Conservation (phyloP, 2,797 vertebrate genomes). For the Myotis vivesi region DNA sequence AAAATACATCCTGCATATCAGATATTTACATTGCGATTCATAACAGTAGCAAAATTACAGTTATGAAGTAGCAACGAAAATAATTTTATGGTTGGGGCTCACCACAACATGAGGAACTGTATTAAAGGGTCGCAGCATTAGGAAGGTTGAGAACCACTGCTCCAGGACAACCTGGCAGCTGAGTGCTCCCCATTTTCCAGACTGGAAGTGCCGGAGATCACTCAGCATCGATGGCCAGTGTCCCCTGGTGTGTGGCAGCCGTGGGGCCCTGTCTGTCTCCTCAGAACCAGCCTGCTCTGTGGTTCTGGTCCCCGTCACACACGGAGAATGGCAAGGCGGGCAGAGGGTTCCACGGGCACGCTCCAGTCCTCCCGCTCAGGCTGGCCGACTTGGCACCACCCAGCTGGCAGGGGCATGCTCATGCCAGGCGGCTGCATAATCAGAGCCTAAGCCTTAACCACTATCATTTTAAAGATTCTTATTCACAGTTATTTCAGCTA, state of each 20-base stretch:
- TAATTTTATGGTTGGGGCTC: no score
- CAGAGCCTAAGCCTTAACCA: conserved; percentile 55
- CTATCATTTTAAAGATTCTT: conserved; percentile 65
- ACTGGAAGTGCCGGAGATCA: rapidly evolving
- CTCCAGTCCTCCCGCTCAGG: rapidly evolving
- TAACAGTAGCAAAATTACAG: no score
- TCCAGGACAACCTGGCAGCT: not conserved
- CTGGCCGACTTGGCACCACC: conserved; percentile 3
- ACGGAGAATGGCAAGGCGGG: not conserved
- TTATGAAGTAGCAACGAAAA: no score
- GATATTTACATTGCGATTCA: no score
- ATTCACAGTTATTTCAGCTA: conserved; percentile 68
- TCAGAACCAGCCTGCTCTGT: not conserved
- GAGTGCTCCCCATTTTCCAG: not conserved
- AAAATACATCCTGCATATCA: no score
- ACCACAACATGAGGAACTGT: no score
- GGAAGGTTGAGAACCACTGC: no score
- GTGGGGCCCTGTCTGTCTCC: rapidly evolving
- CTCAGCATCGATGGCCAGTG: rapidly evolving
- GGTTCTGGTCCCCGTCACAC: not conserved
- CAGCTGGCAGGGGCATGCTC: not conserved
- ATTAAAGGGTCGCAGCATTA: no score
- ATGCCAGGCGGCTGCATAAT: not conserved
- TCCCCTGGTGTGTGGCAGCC: not conserved
- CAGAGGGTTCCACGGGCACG: not conserved